phyloP scores from a whole-genome alignment of 2,888 invertebrate species.

The Chrysolina haemoptera region DNA sequence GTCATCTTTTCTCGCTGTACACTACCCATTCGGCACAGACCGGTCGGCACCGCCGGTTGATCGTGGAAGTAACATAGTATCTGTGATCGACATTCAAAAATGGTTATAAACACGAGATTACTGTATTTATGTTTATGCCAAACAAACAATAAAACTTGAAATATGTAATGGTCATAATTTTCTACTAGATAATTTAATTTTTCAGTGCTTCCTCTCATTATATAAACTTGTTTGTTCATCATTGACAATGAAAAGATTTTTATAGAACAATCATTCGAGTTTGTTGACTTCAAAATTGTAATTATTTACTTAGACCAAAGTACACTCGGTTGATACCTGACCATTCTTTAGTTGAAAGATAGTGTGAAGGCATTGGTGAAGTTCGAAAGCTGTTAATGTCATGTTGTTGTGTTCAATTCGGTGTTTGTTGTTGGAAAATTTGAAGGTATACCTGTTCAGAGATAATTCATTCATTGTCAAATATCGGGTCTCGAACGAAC shows the following conservation, averaged over 20 bases:
- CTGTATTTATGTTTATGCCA: not conserved
- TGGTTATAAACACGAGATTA: not conserved
- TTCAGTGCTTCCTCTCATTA: conserved; percentile 3
- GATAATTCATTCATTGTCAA: not conserved
- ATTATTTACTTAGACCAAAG: conserved; percentile 33
- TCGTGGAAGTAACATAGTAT: too few species aligned
- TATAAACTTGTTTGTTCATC: conserved; percentile 14
- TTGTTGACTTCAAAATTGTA: conserved; percentile 37
- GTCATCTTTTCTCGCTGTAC: too few species aligned
- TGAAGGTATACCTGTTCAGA: conserved; percentile 18
- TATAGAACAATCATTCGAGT: conserved; percentile 28
- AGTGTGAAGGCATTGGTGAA: conserved; percentile 16
- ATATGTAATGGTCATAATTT: not conserved
- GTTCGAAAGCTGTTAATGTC: conserved; percentile 19
- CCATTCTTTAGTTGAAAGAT: conserved; percentile 21
- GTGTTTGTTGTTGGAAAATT: conserved; percentile 16
- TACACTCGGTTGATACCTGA: conserved; percentile 34
- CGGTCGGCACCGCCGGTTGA: too few species aligned
- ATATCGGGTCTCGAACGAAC: too few species aligned
- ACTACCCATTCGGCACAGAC: too few species aligned
- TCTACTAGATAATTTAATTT: conserved; percentile 4
- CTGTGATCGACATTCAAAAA: not conserved
- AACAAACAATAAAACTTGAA: not conserved
- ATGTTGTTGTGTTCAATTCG: conserved; percentile 28
- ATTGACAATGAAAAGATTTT: conserved; percentile 15